Base-by-base conservation (phyloP, 2,113 vertebrate species). In the Carassius carassius region DNA sequence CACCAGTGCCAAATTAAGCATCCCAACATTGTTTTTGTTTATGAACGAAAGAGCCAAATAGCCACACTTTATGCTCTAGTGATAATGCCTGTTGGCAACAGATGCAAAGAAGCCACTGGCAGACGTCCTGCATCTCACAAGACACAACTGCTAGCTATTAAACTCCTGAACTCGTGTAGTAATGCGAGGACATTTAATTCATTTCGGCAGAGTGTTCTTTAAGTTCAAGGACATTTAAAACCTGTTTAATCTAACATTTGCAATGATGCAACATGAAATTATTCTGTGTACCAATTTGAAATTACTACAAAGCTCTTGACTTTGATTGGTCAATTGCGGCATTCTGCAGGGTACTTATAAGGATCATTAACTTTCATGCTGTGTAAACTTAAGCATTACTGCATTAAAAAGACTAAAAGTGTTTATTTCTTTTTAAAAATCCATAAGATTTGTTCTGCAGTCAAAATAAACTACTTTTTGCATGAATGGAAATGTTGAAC, bases 51-150 rank as follows among this genome's bases (percentile, higher is more conserved):
- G 41, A 49, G 72, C 72, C 41, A 25, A 74, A 74, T 74, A n/a
- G 41, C 41, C 13, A 78, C 54, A 62, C 76, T 60, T 60, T 78
- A 60, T 60, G 75, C 35, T 62, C 21, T 19, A 35, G 29, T 78
- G 21, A 78, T 41, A 41, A 78, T 60, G 29, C 32, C 32, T 60
- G 21, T 41, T 78, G 76, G 76, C 76, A 78, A 78, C 54, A 41
- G 54, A 78, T 78, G 19, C 54, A 78, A 78, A 62, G 76, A 78
- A 37, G 35, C 29, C 76, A 78, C 3, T 62, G 32, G 56, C 54
- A 9, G 76, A 78, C 32, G 4, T 78, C 74, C 49, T 56, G 51
- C 49, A 23, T 35, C 74, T 77, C 25, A 74, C 49, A 77, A 29
- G 32, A 78, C 29, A 77, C 16, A 77, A 77, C 75, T 77, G 51